Conservation (phyloP, 2,113 vertebrate species). For the Hypanus sabinus region DNA sequence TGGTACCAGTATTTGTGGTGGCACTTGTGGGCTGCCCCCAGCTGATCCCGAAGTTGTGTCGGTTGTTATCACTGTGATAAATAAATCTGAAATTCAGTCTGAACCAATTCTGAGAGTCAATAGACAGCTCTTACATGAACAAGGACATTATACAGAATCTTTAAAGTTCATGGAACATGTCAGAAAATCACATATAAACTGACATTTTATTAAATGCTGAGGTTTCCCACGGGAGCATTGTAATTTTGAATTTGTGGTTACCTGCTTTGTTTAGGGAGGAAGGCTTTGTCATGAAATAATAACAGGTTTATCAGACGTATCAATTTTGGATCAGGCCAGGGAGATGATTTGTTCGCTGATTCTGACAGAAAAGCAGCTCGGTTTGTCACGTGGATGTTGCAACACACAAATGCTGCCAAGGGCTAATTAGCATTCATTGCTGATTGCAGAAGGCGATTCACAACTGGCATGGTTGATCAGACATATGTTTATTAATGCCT, state of each 20-base stretch:
- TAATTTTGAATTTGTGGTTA: neutral
- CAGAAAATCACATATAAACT: neutral
- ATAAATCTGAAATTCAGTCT: no score
- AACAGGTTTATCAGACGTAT: neutral
- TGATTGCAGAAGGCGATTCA: neutral
- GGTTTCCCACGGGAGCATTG: neutral
- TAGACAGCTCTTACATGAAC: neutral
- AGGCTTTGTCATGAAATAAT: neutral
- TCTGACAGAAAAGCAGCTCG: neutral
- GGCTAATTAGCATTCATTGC: neutral
- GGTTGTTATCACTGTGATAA: neutral
- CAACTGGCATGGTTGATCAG: neutral
- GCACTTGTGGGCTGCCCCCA: no score
- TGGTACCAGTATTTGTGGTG: no score
- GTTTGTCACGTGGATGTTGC: neutral
- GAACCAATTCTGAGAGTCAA: neutral
- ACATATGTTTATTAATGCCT: neutral
- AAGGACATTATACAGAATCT: neutral
- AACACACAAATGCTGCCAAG: neutral
- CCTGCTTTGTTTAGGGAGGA: neutral
- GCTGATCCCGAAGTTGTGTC: no score
- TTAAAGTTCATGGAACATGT: neutral
- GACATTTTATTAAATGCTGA: slow-evolving; percentile 5
- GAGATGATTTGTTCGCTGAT: neutral
- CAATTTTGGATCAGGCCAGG: neutral